phyloP scores from a whole-genome alignment of 2,888 invertebrate genomes.

The Megaustenia siamemsis region DNA sequence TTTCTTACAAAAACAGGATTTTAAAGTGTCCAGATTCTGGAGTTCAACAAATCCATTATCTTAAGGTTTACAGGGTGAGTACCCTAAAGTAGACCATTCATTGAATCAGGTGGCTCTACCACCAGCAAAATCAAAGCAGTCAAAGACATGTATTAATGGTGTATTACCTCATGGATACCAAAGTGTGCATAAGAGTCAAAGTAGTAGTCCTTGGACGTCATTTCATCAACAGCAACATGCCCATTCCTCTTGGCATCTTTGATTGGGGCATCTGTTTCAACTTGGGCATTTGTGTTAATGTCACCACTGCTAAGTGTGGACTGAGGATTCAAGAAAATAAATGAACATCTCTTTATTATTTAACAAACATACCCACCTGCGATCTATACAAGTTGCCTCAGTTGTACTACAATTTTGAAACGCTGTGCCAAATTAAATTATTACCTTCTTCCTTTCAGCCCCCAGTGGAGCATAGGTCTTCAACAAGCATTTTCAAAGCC shows the following conservation, averaged over 20 bases:
- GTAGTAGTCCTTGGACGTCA: conserved; percentile 99
- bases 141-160: conserved; percentile 1
- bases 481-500: no score
- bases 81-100: no score
- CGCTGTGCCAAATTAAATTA: not conserved
- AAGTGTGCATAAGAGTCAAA: conserved; percentile 99
- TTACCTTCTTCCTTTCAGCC: no score
- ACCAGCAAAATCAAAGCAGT: no score
- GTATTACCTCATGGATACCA: conserved; percentile 96
- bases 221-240: conserved; percentile 83
- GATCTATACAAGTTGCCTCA: not conserved
- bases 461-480: no score
- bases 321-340: not conserved
- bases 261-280: conserved; percentile 14
- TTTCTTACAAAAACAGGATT: no score
- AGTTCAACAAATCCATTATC: no score
- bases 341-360: not conserved
- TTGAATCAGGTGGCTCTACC: no score
- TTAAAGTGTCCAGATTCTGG: no score
- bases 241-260: conserved; percentile 47
- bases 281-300: conserved; percentile 42
- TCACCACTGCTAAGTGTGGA: conserved; percentile 9
- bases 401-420: not conserved
- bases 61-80: no score
- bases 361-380: not conserved